phyloP scores from a whole-genome alignment of 1,140 invertebrate genomes.

The Penaeus vannamei region DNA sequence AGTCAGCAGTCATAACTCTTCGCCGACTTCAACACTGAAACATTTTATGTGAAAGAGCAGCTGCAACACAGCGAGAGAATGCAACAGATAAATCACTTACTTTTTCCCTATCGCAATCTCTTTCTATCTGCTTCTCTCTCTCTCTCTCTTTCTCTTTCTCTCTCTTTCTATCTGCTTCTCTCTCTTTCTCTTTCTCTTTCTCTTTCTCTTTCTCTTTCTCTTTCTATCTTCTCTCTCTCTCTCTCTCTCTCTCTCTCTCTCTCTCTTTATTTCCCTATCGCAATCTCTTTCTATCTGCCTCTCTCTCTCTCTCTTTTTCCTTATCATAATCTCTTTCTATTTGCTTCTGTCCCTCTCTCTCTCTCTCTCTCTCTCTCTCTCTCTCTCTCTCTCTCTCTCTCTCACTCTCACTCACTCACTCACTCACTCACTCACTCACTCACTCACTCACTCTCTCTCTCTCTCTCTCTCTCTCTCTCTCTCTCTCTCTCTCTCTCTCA shows the following conservation, averaged over 20 bases:
- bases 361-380: neutral
- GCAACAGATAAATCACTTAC: neutral
- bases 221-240: constrained; percentile 14
- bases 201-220: neutral
- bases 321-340: neutral
- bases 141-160: neutral
- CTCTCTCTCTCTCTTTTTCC: neutral
- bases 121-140: neutral
- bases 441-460: neutral
- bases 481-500: neutral
- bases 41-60: too few species aligned
- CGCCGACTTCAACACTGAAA: too few species aligned
- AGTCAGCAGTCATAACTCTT: too few species aligned
- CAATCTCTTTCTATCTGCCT: neutral
- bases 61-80: too few species aligned
- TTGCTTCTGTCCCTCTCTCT: neutral
- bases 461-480: neutral
- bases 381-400: neutral
- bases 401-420: neutral
- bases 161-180: neutral
- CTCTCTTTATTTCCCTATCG: neutral
- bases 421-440: neutral
- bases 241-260: constrained; percentile 11
- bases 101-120: neutral
- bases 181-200: constrained; percentile 9